Conservation (phyloP, 2,888 invertebrate genomes). For the Clivina fossor region DNA sequence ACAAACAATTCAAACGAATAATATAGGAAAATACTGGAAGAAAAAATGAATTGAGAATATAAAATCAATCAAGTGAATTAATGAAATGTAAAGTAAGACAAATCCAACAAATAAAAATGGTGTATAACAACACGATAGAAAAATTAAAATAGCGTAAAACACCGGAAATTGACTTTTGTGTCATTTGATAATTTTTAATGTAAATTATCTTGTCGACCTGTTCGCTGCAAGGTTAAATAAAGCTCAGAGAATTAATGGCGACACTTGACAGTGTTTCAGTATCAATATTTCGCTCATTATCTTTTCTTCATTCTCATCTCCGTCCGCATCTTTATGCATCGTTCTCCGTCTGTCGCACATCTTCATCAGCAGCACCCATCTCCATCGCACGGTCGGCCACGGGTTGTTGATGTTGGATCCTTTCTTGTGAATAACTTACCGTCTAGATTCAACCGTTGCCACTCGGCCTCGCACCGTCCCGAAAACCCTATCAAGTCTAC, state of each 20-base stretch:
- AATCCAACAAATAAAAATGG: no score
- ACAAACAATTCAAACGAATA: no score
- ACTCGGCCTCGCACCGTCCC: conserved; percentile 3
- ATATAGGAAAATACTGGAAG: no score
- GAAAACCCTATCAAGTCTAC: not conserved
- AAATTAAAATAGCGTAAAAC: no score
- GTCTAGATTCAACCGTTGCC: no score
- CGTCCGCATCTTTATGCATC: conserved; percentile 7
- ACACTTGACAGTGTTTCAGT: conserved; percentile 32
- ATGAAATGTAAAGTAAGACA: no score
- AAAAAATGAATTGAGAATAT: no score
- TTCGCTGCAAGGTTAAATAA: conserved; percentile 14
- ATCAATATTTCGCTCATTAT: conserved; percentile 35
- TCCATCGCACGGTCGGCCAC: conserved; percentile 13
- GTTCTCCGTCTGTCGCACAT: conserved; percentile 4
- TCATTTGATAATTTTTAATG: conserved; percentile 5
- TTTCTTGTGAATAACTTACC: conserved; percentile 35
- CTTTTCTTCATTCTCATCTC: conserved; percentile 30
- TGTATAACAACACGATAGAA: no score
- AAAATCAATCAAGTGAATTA: no score
- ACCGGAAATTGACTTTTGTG: no score
- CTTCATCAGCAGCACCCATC: conserved; percentile 4
- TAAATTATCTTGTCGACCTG: conserved; percentile 8
- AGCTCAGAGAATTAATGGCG: conserved; percentile 30
- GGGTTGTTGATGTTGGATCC: conserved; percentile 34